Evolutionary conservation across 2,113 vertebrate genomes (phyloP).

Genomic region (Lepus europaeus): DNA sequence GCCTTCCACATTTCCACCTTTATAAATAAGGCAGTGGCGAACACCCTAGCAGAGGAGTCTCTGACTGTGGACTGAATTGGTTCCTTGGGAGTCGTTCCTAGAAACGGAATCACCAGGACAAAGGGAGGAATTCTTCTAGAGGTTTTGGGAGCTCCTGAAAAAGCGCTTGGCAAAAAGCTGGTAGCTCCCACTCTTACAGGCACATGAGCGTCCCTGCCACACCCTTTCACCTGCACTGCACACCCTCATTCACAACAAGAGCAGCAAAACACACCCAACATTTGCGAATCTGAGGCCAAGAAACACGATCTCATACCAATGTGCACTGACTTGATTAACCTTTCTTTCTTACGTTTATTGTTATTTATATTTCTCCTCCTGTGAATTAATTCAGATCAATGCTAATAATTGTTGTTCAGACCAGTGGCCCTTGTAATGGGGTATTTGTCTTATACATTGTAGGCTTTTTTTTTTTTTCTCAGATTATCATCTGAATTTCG

Average conservation of each 20-base stretch:
- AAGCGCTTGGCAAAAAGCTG: not conserved
- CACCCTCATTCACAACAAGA: not conserved
- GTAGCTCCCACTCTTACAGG: not conserved
- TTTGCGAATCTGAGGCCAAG: not conserved
- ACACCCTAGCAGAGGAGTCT: not conserved
- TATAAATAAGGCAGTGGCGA: slow-evolving; percentile 28
- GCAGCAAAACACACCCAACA: not conserved
- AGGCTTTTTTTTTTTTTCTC: not conserved
- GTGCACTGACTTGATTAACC: not conserved
- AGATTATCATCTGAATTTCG: not conserved
- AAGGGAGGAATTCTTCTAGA: slow-evolving; percentile 32
- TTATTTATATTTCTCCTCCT: not conserved
- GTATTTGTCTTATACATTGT: not conserved
- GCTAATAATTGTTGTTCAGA: not conserved
- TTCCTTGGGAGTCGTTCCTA: slow-evolving; percentile 26
- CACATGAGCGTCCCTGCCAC: not conserved
- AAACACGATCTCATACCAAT: not conserved
- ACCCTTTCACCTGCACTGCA: not conserved
- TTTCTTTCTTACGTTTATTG: not conserved
- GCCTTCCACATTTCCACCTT: slow-evolving; percentile 48
- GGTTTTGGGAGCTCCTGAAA: not conserved
- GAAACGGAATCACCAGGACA: not conserved
- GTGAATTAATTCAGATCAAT: not conserved
- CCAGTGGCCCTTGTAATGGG: not conserved
- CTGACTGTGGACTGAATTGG: not conserved